Percentiles rank a stretch among this genome's conserved stretches.
Conservation (phyloP, 37 sponge, comb jelly and placozoan genomes). For the Aplysina aerophoba region DNA sequence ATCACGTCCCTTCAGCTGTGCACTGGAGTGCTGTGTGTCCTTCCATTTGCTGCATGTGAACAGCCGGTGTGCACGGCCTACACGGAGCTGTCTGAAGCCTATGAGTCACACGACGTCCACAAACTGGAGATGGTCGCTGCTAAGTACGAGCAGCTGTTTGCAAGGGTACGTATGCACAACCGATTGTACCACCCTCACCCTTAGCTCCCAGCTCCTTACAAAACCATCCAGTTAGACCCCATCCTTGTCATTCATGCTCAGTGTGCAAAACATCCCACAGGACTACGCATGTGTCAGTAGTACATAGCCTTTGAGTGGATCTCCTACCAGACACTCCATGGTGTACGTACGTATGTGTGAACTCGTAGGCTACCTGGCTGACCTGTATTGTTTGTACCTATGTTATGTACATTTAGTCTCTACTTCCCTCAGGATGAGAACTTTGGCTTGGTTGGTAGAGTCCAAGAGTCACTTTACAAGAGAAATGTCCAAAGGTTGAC, state of each 20-base stretch:
- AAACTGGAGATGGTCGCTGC: conserved; percentile 41
- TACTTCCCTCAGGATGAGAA: conserved; percentile 73
- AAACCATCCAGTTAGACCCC: too few relatives aligned
- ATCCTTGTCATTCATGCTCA: too few relatives aligned
- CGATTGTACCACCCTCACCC: too few relatives aligned
- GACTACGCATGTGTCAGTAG: too few relatives aligned
- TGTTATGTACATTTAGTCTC: too few relatives aligned
- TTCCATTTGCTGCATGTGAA: neutral
- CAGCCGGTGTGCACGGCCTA: conserved; percentile 84
- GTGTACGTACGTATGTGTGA: too few relatives aligned
- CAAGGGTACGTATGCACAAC: conserved; percentile 55
- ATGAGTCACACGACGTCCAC: conserved; percentile 35
- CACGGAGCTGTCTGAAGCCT: conserved; percentile 62
- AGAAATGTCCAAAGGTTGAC: conserved; percentile 83
- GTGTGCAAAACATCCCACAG: too few relatives aligned
- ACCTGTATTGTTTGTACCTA: too few relatives aligned
- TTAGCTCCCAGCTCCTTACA: too few relatives aligned
- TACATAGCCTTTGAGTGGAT: too few relatives aligned
- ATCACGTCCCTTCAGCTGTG: neutral
- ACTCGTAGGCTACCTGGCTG: too few relatives aligned
- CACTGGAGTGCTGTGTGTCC: neutral
- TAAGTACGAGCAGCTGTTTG: conserved; percentile 64
- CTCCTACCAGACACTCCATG: too few relatives aligned
- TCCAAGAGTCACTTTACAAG: conserved; percentile 40
- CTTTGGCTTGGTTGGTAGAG: conserved; percentile 72